Evolutionary conservation across 2,797 vertebrate species (phyloP), one percentile per base, ranked within the genome.

Genomic region (Staurois parvus): DNA sequence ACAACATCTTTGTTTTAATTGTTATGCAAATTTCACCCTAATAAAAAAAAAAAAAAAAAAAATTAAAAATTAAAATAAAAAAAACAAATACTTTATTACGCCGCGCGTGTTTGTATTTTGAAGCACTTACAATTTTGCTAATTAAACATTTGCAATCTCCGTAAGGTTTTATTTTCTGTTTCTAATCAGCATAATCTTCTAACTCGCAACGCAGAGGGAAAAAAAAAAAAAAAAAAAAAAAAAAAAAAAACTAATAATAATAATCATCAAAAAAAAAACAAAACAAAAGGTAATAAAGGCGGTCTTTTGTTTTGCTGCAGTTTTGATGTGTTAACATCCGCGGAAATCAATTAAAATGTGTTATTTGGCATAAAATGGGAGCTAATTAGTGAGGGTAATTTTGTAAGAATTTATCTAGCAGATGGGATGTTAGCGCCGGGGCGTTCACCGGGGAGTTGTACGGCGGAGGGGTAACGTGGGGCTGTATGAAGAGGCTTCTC

Each of bases 361-460:
- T 37, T 74, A 83, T 83, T 83, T 87, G 76, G 75, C 75, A 79
- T 79, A 52, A 66, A 79, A 83, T 79, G 68, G 59, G 68, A 68
- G 45, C 75, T 83, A 67, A 87, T 87, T 83, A 87, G 48, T 42
- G 19, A 67, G 80, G 76, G 85, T 79, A 83, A 87, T 87, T 87
- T 83, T 86, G 74, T 77, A 86, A 83, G 80, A 79, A 83, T 86
- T 52, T 83, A 83, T 79, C 37, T 66, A 87, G 80, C 85, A 87
- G 81, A 87, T 87, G 85, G 80, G 73, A 79, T 29, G 59, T 79
- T 79, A 59, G 59, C 32, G 68, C 37, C 30, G 48, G 37, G 21
- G n/a, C 66, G 29, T 78, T 83, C 68, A 78, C 69, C 75, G 74
- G 79, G 79, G 79, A 82, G 19, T 72, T 7, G 42, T 77, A 64